Evolutionary conservation across 2,888 invertebrate genomes (phyloP), one percentile per base, ranked within the genome.

Genomic region (Polylopha cassiicola): DNA sequence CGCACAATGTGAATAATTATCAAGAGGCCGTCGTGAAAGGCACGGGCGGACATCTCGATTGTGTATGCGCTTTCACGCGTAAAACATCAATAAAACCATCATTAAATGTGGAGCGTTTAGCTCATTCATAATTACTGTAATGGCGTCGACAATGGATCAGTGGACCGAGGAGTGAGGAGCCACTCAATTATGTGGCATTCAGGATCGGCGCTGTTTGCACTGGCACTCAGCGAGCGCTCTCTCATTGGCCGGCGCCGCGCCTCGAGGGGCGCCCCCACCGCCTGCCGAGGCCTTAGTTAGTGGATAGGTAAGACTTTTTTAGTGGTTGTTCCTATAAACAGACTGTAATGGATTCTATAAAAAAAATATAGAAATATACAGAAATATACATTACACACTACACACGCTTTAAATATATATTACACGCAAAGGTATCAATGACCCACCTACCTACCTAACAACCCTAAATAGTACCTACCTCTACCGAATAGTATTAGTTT

Each of bases 111-210:
- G 56, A 65, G 59, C 77, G 70, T 76, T 80, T 78, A 75, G 64
- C 57, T 66, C 61, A 71, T 79, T 66, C 61, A 71, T 79, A 80
- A 82, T 80, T 78, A 70, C 67, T 68, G 57, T 70, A 72, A 76
- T 75, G 74, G 74, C 60, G 60, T 55, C 51, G 55, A 80, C 79
- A 79, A 81, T 79, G 61, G 72, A 62, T 63, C 68, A 58, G 58
- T 53, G 51, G 52, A 44, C 48, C 44, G 41, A 60, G 61, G 16
- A 33, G 49, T 51, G 47, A 62, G 70, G 65, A 67, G 71, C 66
- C 71, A 72, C 74, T 74, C 72, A 73, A 81, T 82, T 80, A 79
- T 65, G 72, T 68, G 69, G 75, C 71, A 78, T 76, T 80, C 77
- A 77, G 68, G 61, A 65, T 57, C 62, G 61, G 38, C 56, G 56